Evolutionary conservation across 2,113 vertebrate species (phyloP).

Genomic region (Saccopteryx bilineata): DNA sequence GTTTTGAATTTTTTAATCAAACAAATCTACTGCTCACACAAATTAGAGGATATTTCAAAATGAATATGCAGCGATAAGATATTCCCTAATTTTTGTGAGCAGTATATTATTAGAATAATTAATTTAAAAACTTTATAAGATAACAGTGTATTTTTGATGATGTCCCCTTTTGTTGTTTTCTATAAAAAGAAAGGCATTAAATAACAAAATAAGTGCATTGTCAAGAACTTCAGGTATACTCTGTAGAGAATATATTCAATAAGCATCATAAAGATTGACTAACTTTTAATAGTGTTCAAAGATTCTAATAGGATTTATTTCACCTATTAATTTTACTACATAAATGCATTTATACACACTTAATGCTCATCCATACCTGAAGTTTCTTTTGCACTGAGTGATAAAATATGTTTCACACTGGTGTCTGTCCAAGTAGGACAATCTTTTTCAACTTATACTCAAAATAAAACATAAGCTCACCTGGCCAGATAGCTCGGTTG

Average conservation of each 20-base stretch:
- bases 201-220: background rate
- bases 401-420: background rate
- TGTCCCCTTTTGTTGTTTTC: background rate
- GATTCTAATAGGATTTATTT: conserved; percentile 24
- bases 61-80: no score
- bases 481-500: no score
- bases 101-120: background rate
- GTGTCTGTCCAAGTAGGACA: conserved; percentile 28
- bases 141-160: background rate
- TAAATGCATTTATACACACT: background rate
- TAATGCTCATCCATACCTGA: conserved; percentile 18
- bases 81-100: no score
- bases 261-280: background rate
- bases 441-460: background rate
- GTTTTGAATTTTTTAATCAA: conserved; percentile 28
- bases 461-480: background rate
- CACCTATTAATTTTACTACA: background rate
- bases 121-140: conserved; percentile 1
- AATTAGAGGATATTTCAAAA: no score
- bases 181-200: background rate
- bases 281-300: background rate
- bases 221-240: background rate
- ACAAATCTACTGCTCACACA: background rate
- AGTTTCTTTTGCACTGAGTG: background rate
- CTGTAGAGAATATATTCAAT: background rate